Base-by-base conservation (phyloP, 2,888 invertebrate genomes). In the Lithophane socia region DNA sequence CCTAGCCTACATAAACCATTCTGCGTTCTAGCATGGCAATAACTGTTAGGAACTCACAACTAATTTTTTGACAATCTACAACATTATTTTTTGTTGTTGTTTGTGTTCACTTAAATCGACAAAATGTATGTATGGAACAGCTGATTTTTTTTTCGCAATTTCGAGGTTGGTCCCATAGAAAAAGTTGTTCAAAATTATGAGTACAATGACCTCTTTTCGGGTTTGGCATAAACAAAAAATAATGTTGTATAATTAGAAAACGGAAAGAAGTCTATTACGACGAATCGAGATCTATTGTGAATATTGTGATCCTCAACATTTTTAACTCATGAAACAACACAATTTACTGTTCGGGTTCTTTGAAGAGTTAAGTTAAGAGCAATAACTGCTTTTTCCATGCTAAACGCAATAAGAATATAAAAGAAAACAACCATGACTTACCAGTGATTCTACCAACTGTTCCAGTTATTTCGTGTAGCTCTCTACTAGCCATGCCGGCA, bases 401-500 rank as follows among this genome's bases (percentile, higher is more conserved):
- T 13, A 64, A n/a, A 64, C 64, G 13, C n/a, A 16, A 37, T 16
- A n/a, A 13, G 13, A 63, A 21, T 37, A 37, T 18, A 7, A 21
- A 64, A 9, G 10, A 47, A 49, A 49, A 49, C 24, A 49, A 66
- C 21, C 21, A 29, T 66, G 12, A 44, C 52, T 75, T 64, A 75
- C 75, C 75, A 10, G 75, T 76, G 37, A 76, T 76, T 58, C 77
- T 76, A 2, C 58, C 76, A 76, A n/a, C 16, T 24, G 1, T 13
- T 3, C 18, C 37, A 58, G 16, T 2, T 10, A 9, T n/a, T 42
- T 12, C 24, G 3, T 18, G 1, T 24, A 72, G 24, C n/a, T 7
- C 1, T 75, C 75, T 52, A 54, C 75, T 47, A 47, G 75, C 75
- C 0, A 63, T 44, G 8, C 75, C 75, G 1, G 63, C 75, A 47